Conservation (phyloP, 2,113 vertebrate genomes). For the Circaetus gallicus region DNA sequence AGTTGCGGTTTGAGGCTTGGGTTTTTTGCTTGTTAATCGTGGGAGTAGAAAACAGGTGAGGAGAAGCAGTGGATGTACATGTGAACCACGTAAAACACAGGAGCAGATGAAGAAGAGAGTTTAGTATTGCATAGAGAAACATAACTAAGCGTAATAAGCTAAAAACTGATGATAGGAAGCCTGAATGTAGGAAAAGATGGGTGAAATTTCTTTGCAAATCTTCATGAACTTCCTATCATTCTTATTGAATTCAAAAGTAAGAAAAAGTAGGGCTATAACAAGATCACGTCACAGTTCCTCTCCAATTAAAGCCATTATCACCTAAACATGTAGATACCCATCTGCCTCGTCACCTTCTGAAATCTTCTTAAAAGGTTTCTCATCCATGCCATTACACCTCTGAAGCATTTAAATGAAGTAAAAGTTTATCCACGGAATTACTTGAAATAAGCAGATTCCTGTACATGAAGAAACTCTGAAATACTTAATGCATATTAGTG, state of each 20-base stretch:
- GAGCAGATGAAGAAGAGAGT: fast-evolving
- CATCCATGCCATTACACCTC: fast-evolving
- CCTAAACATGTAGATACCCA: background rate
- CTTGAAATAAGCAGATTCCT: background rate
- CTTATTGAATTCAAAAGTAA: background rate
- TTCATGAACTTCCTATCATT: background rate
- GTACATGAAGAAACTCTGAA: background rate
- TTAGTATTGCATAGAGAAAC: background rate
- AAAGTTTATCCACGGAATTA: background rate
- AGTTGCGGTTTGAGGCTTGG: background rate
- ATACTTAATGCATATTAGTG: background rate
- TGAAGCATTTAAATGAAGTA: background rate
- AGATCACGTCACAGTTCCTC: background rate
- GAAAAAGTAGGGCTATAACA: background rate
- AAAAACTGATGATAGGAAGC: background rate
- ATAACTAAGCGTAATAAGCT: background rate
- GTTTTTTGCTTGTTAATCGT: background rate
- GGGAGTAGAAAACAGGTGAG: background rate
- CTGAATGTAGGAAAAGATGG: background rate
- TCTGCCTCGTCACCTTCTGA: background rate
- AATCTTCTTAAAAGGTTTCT: background rate
- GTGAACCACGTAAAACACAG: fast-evolving
- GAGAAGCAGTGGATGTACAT: background rate
- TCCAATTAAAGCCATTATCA: background rate
- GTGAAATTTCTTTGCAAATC: background rate